Evolutionary conservation across 2,113 vertebrate genomes (phyloP).

Genomic region (Chaenocephalus aceratus): DNA sequence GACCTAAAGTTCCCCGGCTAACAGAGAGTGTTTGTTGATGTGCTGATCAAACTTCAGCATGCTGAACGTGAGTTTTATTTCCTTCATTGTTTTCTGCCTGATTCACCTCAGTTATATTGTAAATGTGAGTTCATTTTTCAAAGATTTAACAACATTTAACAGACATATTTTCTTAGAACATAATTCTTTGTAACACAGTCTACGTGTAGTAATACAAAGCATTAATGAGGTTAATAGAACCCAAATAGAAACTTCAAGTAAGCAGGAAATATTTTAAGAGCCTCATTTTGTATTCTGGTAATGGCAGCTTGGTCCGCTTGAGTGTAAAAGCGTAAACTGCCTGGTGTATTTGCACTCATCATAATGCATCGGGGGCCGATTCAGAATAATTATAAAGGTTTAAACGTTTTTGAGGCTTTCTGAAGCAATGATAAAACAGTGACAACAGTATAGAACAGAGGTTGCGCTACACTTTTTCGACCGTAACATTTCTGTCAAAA

Average conservation of each 20-base stretch:
- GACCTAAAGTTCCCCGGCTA: not conserved
- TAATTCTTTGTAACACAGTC: not conserved
- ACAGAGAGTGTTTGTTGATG: not conserved
- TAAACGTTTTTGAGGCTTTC: too few relatives aligned
- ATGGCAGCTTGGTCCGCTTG: not conserved
- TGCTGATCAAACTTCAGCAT: constrained; percentile 20
- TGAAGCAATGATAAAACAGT: too few relatives aligned
- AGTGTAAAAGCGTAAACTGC: not conserved
- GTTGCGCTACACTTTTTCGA: too few relatives aligned
- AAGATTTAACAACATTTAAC: not conserved
- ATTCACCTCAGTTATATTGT: not conserved
- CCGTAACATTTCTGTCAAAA: too few relatives aligned
- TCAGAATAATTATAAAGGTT: too few relatives aligned
- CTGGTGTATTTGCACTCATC: not conserved
- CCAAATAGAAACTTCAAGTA: not conserved
- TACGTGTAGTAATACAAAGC: not conserved
- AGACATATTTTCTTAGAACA: not conserved
- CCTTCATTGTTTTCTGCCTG: not conserved
- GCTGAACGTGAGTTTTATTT: not conserved
- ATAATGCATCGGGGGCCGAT: too few relatives aligned
- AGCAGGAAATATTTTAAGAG: not conserved
- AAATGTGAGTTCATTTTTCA: not conserved
- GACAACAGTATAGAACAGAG: too few relatives aligned
- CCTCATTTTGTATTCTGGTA: not conserved
- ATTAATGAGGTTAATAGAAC: not conserved